phyloP scores from a whole-genome alignment of 2,113 vertebrate genomes.

The Hypocryptadius cinnamomeus region DNA sequence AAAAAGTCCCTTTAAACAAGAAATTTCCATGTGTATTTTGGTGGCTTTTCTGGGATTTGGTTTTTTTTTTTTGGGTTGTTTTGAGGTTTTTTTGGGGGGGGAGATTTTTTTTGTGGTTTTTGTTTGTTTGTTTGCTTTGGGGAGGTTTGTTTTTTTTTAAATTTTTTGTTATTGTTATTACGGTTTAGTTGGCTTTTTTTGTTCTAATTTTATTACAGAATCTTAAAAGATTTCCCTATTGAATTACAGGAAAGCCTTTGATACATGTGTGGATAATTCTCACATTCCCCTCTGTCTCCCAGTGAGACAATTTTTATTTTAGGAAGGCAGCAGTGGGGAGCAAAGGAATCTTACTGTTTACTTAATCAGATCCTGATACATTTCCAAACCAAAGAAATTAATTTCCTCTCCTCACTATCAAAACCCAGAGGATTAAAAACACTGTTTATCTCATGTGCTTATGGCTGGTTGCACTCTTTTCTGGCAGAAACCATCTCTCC shows the following conservation, averaged over 20 bases:
- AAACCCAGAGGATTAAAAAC: background rate
- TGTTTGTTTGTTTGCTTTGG: background rate
- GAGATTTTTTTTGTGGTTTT: background rate
- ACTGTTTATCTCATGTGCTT: rapidly evolving
- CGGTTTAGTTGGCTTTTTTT: background rate
- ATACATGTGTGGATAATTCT: background rate
- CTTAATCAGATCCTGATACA: background rate
- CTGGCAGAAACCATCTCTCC: background rate
- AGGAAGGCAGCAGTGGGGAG: background rate
- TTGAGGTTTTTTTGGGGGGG: no score
- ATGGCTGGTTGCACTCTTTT: background rate
- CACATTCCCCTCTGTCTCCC: background rate
- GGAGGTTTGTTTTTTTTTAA: no score
- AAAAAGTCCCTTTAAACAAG: background rate
- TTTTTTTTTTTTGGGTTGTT: no score
- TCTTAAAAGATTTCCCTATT: background rate
- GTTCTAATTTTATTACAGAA: background rate
- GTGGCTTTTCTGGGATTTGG: background rate
- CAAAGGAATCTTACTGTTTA: background rate
- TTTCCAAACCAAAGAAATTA: background rate
- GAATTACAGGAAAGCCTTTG: background rate
- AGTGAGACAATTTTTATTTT: background rate
- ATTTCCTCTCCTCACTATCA: background rate
- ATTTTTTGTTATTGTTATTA: background rate
- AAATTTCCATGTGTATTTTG: background rate